phyloP scores from a whole-genome alignment of 2,113 vertebrate genomes.

The Loxodonta africana region DNA sequence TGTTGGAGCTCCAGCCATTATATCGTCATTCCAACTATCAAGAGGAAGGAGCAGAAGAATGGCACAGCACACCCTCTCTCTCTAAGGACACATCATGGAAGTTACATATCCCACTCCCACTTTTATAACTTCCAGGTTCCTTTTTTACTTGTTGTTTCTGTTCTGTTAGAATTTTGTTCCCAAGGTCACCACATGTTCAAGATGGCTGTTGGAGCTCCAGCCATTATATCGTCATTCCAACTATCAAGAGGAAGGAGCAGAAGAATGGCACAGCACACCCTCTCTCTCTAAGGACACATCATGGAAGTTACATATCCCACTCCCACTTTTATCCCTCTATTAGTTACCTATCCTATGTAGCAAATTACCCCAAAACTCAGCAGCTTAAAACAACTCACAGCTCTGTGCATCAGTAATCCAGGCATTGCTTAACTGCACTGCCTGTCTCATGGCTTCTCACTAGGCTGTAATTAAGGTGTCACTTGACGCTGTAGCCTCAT shows the following conservation, averaged over 20 bases:
- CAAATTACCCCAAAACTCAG: neutral
- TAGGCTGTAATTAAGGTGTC: neutral
- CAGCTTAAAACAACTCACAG: neutral
- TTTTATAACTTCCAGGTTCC: too few species aligned
- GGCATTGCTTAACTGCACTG: neutral
- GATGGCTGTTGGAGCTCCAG: neutral
- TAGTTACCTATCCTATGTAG: neutral
- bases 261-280: neutral
- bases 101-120: neutral
- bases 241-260: neutral
- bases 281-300: slow-evolving; percentile 43
- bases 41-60: neutral
- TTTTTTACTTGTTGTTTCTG: neutral
- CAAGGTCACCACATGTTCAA: neutral
- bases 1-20: neutral
- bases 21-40: slow-evolving; percentile 21
- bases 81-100: slow-evolving; percentile 43
- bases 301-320: neutral
- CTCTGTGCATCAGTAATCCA: neutral
- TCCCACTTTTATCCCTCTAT: neutral
- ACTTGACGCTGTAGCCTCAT: neutral
- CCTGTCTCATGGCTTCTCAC: neutral
- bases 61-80: neutral
- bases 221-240: slow-evolving; percentile 33
- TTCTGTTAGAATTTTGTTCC: neutral